A percentile compares a stretch with the other conserved stretches of the same genome.
These are phyloP conservation scores for Baronia brevicornis DNA, from an alignment of 2,888 invertebrate species.

Conservation along the genomic window DNA sequence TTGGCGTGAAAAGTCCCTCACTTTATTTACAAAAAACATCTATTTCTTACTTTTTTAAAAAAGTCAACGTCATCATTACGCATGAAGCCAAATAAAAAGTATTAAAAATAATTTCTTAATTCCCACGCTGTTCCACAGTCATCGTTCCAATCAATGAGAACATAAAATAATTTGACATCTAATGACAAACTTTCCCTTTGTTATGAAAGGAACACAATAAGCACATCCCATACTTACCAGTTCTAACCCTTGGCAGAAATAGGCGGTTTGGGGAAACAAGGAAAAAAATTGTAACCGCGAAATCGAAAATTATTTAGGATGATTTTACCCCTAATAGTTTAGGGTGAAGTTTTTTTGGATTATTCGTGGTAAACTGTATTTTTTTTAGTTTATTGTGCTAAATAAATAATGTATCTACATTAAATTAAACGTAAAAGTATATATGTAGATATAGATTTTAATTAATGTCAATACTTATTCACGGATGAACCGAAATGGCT, in stretches of 20 bases:
- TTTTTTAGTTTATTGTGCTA: no score
- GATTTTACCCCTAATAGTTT: conserved; percentile 11
- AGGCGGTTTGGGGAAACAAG: conserved; percentile 28
- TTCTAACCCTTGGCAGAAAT: conserved; percentile 41
- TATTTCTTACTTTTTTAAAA: conserved; percentile 32
- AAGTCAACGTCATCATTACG: conserved; percentile 58
- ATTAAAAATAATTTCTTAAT: conserved; percentile 28
- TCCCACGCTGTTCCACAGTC: conserved; percentile 48
- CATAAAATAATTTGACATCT: conserved; percentile 69
- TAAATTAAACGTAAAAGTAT: no score
- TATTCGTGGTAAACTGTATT: not conserved
- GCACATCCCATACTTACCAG: conserved; percentile 34
- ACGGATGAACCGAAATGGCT: no score
- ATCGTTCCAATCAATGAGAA: conserved; percentile 51
- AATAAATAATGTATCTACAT: no score
- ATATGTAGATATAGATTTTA: no score
- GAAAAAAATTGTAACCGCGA: conserved; percentile 46
- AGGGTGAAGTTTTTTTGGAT: conserved; percentile 14
- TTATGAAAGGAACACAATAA: conserved; percentile 30
- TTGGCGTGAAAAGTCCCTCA: no score
- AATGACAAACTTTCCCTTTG: conserved; percentile 54
- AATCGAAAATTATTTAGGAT: conserved; percentile 38
- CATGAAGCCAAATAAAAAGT: conserved; percentile 25
- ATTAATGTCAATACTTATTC: no score
- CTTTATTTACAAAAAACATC: conserved; percentile 28